These are phyloP conservation scores for Ectemnius continuus DNA, from an alignment of 2,888 invertebrate genomes.

Conservation along the genomic window DNA sequence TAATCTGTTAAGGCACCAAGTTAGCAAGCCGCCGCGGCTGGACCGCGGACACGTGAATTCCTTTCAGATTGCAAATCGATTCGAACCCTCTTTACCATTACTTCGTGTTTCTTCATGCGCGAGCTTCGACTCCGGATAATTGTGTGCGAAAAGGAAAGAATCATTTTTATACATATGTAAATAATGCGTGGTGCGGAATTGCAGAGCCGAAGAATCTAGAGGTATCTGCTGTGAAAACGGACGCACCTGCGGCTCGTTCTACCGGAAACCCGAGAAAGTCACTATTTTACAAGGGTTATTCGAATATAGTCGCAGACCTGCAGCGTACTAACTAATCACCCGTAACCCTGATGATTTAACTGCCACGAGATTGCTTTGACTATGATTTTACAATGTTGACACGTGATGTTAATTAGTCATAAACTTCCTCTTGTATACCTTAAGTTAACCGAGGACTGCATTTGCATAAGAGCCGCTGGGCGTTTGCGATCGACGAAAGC, in stretches of 20 bases:
- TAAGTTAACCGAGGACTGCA: constrained; percentile 51
- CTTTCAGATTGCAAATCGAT: constrained; percentile 22
- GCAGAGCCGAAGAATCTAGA: neutral
- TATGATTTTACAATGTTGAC: constrained; percentile 48
- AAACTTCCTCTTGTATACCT: constrained; percentile 29
- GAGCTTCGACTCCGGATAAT: neutral
- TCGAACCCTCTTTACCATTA: neutral
- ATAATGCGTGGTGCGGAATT: constrained; percentile 17
- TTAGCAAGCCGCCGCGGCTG: constrained; percentile 37
- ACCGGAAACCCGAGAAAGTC: too few species aligned
- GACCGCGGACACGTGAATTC: constrained; percentile 26
- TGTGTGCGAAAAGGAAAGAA: neutral
- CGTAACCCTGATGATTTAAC: constrained; percentile 14
- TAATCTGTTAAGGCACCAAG: constrained; percentile 14
- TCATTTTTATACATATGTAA: constrained; percentile 35
- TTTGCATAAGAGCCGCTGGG: constrained; percentile 18
- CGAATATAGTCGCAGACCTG: too few species aligned
- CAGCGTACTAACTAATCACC: neutral
- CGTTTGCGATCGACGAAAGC: constrained; percentile 25
- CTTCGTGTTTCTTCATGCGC: too few species aligned
- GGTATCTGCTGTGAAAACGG: neutral
- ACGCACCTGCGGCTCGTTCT: too few species aligned
- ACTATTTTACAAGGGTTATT: too few species aligned
- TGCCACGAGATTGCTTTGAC: constrained; percentile 19
- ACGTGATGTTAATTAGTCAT: constrained; percentile 59